phyloP scores from a whole-genome alignment of 2,888 invertebrate genomes.

The Lacanobia oleracea region DNA sequence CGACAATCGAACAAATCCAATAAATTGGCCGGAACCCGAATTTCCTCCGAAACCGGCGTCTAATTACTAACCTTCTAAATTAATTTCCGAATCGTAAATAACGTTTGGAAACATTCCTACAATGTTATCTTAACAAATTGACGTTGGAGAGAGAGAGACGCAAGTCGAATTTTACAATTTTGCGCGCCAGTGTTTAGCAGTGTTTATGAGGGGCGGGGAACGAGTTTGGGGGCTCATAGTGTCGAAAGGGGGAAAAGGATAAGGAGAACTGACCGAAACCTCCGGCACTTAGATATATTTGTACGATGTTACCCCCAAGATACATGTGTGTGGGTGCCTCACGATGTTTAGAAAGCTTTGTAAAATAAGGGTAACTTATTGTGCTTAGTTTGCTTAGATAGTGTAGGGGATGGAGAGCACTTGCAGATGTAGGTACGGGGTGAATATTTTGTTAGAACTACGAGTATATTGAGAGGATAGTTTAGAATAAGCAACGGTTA shows the following conservation, averaged over 20 bases:
- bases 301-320: constrained; percentile 82
- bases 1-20: constrained; percentile 65
- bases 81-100: constrained; percentile 78
- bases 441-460: constrained; percentile 27
- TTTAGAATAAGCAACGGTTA: background rate
- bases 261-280: constrained; percentile 86
- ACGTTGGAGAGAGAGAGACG: constrained; percentile 81
- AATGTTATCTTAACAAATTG: constrained; percentile 89
- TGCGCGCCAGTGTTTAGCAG: constrained; percentile 85
- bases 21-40: constrained; percentile 63
- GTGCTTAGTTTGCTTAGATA: constrained; percentile 70
- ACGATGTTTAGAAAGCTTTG: constrained; percentile 82
- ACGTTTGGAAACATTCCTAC: constrained; percentile 72
- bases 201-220: constrained; percentile 83
- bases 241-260: constrained; percentile 83
- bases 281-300: constrained; percentile 87
- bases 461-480: background rate
- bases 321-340: constrained; percentile 72
- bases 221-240: constrained; percentile 78
- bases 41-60: constrained; percentile 56
- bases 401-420: constrained; percentile 44
- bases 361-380: constrained; percentile 77
- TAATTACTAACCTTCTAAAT: constrained; percentile 72
- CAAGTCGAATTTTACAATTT: constrained; percentile 87
- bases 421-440: constrained; percentile 5